Evolutionary conservation across 2,888 invertebrate genomes (phyloP).

Genomic region (Ceriagrion tenellum): DNA sequence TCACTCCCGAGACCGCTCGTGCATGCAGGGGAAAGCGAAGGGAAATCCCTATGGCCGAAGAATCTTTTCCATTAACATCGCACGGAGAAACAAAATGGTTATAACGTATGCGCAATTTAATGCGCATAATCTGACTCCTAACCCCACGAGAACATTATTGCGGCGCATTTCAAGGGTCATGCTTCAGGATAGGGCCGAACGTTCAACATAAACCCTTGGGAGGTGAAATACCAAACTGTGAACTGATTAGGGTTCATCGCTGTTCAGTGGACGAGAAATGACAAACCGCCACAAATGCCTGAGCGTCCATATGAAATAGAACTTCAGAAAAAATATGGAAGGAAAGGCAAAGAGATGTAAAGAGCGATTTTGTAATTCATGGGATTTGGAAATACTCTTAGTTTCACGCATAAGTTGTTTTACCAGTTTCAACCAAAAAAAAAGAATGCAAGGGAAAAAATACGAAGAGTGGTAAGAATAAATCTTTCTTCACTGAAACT

Average conservation of each 20-base stretch:
- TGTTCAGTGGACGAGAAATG: not conserved
- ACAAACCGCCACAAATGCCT: not conserved
- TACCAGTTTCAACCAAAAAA: too few species aligned
- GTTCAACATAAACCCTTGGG: not conserved
- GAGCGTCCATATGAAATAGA: not conserved
- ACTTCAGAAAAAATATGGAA: not conserved
- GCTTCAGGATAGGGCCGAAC: not conserved
- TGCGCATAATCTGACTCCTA: not conserved
- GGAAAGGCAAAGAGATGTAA: not conserved
- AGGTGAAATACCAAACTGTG: not conserved
- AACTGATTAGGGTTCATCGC: not conserved
- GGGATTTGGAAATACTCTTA: not conserved
- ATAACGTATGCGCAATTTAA: not conserved
- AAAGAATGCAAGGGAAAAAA: too few species aligned
- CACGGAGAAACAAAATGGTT: not conserved
- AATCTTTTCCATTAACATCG: slow-evolving; percentile 3
- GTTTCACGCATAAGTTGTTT: not conserved
- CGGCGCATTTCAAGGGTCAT: not conserved
- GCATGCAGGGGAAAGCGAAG: not conserved
- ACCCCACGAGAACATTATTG: not conserved
- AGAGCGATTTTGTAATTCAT: not conserved
- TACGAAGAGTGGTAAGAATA: too few species aligned
- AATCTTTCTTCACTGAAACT: too few species aligned
- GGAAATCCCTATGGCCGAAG: not conserved
- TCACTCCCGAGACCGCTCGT: not conserved